Evolutionary conservation across 2,113 vertebrate genomes (phyloP).

Genomic region (Microtus montanus): DNA sequence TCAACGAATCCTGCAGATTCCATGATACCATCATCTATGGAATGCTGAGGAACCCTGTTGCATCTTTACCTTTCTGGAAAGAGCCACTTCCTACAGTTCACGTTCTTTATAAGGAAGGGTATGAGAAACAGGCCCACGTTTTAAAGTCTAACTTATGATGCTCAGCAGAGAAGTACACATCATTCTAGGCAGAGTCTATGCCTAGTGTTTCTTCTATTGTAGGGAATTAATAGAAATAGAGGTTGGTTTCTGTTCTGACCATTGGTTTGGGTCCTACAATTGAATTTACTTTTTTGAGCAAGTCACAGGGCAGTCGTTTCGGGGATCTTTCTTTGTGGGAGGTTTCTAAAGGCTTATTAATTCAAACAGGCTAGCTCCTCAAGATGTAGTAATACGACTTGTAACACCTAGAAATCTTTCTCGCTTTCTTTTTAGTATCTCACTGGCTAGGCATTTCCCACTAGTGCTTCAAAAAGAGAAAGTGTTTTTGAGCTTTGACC

Average conservation of each 20-base stretch:
- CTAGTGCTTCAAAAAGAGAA: constrained; percentile 59
- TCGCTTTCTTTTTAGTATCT: constrained; percentile 50
- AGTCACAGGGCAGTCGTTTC: neutral
- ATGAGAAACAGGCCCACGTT: neutral
- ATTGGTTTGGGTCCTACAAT: neutral
- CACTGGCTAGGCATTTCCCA: constrained; percentile 67
- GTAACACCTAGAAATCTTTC: constrained; percentile 46
- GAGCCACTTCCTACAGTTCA: neutral
- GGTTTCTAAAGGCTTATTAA: constrained; percentile 27
- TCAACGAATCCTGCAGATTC: neutral
- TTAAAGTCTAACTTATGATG: neutral
- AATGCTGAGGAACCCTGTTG: neutral
- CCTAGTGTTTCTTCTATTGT: neutral
- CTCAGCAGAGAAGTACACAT: neutral
- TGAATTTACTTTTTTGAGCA: neutral
- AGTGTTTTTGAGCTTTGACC: constrained; percentile 66
- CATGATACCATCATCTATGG: neutral
- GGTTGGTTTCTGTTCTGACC: constrained; percentile 13
- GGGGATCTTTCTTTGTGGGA: neutral
- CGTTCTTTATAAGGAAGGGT: neutral
- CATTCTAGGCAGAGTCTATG: neutral
- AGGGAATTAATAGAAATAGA: neutral
- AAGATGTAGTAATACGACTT: neutral
- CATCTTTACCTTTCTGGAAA: neutral
- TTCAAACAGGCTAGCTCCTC: neutral